These are phyloP conservation scores for Trichonephila clavipes DNA, from an alignment of 1,140 invertebrate species.

Conservation along the genomic window DNA sequence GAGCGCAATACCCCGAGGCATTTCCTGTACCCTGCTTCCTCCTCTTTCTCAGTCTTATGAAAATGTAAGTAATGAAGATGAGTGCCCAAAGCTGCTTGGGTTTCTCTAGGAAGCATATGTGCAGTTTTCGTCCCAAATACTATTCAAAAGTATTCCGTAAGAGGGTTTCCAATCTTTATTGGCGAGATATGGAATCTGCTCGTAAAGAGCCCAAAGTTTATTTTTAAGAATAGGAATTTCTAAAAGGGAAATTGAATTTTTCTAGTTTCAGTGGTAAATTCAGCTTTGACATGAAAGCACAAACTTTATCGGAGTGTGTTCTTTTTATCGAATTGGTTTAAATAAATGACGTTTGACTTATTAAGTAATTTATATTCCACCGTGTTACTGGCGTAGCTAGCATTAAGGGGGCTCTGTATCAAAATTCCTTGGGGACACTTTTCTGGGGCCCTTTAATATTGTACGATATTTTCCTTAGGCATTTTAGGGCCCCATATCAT, in stretches of 20 bases:
- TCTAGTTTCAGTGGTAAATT: not conserved
- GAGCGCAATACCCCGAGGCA: not conserved
- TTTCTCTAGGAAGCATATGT: not conserved
- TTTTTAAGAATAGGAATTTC: not conserved
- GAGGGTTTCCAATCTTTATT: not conserved
- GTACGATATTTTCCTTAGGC: no score
- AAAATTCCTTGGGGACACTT: no score
- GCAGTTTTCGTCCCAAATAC: not conserved
- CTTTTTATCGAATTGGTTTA: no score
- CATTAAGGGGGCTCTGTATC: no score
- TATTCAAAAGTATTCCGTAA: not conserved
- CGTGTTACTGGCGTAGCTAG: no score
- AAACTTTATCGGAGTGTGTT: no score
- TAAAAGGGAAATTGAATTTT: not conserved
- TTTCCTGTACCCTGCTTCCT: not conserved
- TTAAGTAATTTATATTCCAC: no score
- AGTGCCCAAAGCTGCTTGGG: not conserved
- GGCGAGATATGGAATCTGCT: not conserved
- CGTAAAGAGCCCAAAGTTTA: not conserved
- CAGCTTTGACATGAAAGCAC: no score
- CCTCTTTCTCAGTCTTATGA: not conserved
- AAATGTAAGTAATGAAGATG: slow-evolving; percentile 7
- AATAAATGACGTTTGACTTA: no score
- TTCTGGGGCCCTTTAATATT: no score
- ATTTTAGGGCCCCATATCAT: no score